Evolutionary conservation across 2,888 invertebrate genomes (phyloP), one percentile per base, ranked within the genome.

Genomic region (Bugula neritina): DNA sequence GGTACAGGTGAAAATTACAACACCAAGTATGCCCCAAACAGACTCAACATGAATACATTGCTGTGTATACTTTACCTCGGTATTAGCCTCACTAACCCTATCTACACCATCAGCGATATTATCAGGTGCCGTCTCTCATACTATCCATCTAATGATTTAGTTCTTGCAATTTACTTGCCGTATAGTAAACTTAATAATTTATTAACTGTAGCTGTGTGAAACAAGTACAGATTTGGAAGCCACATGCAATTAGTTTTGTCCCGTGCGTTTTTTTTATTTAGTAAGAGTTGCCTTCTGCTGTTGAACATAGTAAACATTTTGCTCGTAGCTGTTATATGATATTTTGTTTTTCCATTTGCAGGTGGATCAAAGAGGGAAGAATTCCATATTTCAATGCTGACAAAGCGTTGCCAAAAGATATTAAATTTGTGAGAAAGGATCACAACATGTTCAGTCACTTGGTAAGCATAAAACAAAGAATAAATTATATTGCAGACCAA

Each of bases 311-410:
- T n/a, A n/a, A n/a, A n/a, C n/a, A n/a, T n/a, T n/a, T n/a, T n/a
- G n/a, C n/a, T n/a, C n/a, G n/a, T n/a, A n/a, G n/a, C n/a, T n/a
- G n/a, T n/a, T n/a, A n/a, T n/a, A n/a, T n/a, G n/a, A n/a, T n/a
- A n/a, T n/a, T n/a, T n/a, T n/a, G n/a, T n/a, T n/a, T n/a, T n/a
- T n/a, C n/a, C n/a, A n/a, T n/a, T 31, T 21, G 63, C 31, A 63
- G 63, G 63, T 63, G 63, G 63, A 34, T 63, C n/a, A 63, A 63
- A 31, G 63, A 63, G 21, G 63, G 63, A 13, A 63, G 31, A 63
- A 21, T 63, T 31, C 31, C 63, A 3, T 63, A 63, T 34, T 63
- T 63, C 63, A 27, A 63, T 63, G 63, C 63, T 29, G 63, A 63
- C 63, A 31, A 27, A 21, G 13, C 31, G 31, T 27, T 63, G 27